A percentile compares a stretch with the other conserved stretches of the same genome.
phyloP scores from a whole-genome alignment of 2,797 vertebrate species.

The Glyptemys insculpta region DNA sequence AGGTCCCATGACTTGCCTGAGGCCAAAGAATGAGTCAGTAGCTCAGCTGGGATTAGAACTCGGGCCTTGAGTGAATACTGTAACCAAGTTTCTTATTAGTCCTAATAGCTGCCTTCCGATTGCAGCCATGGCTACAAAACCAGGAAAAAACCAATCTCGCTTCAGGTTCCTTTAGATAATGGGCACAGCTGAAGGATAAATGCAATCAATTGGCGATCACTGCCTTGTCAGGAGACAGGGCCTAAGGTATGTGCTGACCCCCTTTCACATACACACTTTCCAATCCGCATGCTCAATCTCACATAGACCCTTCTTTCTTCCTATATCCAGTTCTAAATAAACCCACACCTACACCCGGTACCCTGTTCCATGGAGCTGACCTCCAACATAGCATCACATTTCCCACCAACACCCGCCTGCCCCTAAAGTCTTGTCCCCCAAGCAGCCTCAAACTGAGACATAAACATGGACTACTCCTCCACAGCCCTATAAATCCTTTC shows the following conservation, averaged over 20 bases:
- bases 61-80: background rate
- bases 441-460: background rate
- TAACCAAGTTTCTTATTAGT: conserved; percentile 49
- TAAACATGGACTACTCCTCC: background rate
- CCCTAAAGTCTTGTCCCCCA: background rate
- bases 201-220: background rate
- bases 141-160: background rate
- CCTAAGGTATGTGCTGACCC: background rate
- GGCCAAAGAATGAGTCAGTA: background rate
- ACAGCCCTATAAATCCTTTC: background rate
- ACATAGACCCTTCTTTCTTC: background rate
- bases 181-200: background rate
- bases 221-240: background rate
- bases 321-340: background rate
- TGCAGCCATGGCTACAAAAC: background rate
- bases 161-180: background rate
- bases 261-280: no score
- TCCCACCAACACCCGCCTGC: background rate
- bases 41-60: background rate
- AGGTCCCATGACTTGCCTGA: background rate
- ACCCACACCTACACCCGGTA: background rate
- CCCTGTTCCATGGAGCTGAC: background rate
- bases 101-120: background rate
- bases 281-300: background rate
- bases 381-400: background rate